phyloP scores from a whole-genome alignment of 2,888 invertebrate genomes.

The Alcis repandata region DNA sequence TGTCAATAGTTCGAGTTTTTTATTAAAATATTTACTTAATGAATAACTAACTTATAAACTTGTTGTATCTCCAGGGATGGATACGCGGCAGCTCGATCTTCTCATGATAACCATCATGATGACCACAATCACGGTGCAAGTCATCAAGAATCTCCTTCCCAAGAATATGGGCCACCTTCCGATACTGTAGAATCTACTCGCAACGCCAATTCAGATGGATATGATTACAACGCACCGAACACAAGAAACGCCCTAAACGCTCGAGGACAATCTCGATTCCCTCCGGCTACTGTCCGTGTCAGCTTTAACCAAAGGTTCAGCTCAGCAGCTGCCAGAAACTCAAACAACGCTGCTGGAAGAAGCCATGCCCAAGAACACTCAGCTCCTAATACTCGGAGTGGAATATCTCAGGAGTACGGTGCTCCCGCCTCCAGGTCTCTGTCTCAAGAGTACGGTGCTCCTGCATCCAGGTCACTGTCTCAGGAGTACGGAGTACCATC shows the following conservation, averaged over 20 bases:
- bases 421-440: constrained; percentile 28
- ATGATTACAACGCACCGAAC: constrained; percentile 23
- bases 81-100: constrained; percentile 38
- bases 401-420: constrained; percentile 31
- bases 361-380: constrained; percentile 10
- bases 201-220: constrained; percentile 23
- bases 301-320: constrained; percentile 32
- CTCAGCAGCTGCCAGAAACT: constrained; percentile 22
- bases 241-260: constrained; percentile 7
- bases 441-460: constrained; percentile 20
- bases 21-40: too few species aligned
- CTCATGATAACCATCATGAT: constrained; percentile 26
- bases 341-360: constrained; percentile 16
- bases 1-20: too few species aligned
- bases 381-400: constrained; percentile 17
- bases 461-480: constrained; percentile 37
- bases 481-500: constrained; percentile 45
- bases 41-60: neutral
- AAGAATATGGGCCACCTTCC: constrained; percentile 33
- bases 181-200: constrained; percentile 1
- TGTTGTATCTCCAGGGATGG: constrained; percentile 35
- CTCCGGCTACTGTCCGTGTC: constrained; percentile 33
- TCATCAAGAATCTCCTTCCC: constrained; percentile 32
- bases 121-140: constrained; percentile 31
- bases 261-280: constrained; percentile 15